Base-by-base conservation (phyloP, 2,888 invertebrate genomes). In the Anagyrus pseudococci region DNA sequence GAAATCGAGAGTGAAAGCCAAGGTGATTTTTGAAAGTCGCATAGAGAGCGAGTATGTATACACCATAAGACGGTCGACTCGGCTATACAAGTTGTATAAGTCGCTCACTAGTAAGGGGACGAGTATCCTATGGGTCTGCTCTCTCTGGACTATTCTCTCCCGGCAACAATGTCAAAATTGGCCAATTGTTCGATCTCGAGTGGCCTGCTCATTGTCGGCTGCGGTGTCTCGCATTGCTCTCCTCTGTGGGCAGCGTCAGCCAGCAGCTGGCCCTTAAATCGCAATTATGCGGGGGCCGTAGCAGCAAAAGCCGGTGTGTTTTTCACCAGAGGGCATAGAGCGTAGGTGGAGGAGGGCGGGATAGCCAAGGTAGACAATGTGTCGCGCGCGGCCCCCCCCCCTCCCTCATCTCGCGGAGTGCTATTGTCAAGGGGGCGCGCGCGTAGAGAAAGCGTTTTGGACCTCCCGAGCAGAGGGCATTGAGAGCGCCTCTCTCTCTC, bases 131-230 rank as follows among this genome's bases (percentile, higher is more conserved):
- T n/a, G 29, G 4, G 29, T 4, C 29, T 10, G 29, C 29, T 29
- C 29, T 29, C 10, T 29, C 29, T 29, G 29, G 29, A 4, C 29
- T 20, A 22, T 10, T 19, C 25, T 25, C 46, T 10, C 17, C 46
- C 17, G 19, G 17, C 19, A n/a, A 33, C 50, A 68, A 69, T 70
- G 61, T 70, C 70, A 73, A 77, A 78, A 78, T 78, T 76, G 77
- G 75, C 72, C 73, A 72, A 78, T 77, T 77, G 78, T 78, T 69
- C 70, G 64, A 68, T n/a, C 66, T 75, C 71, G 72, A 76, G 75
- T 75, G 74, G 72, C 68, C 49, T 61, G 54, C 20, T 41, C 64
- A 64, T 67, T 62, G 67, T 67, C 44, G 48, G 59, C 25, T 64
- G 58, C 61, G 69, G 70, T 68, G 68, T 46, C 29, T 10, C 37